phyloP scores from a whole-genome alignment of 2,797 vertebrate genomes.

The Poeciliopsis turneri region DNA sequence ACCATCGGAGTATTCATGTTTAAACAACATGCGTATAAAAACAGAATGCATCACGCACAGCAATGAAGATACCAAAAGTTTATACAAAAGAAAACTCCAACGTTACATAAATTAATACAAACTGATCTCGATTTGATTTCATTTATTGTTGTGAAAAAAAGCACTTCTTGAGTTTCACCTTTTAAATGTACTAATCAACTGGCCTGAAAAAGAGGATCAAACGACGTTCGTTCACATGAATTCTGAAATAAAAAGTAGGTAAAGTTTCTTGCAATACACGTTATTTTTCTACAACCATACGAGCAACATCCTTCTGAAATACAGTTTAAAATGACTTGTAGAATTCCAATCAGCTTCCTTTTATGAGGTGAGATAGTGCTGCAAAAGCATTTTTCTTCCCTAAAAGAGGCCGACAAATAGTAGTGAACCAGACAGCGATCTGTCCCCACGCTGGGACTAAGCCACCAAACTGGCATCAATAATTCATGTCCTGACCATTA shows the following conservation, averaged over 20 bases:
- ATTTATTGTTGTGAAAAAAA: neutral
- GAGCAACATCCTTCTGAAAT: neutral
- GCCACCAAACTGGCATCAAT: conserved; percentile 56
- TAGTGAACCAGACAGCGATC: neutral
- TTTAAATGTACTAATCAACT: neutral
- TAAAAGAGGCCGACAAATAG: conserved; percentile 34
- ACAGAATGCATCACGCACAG: neutral
- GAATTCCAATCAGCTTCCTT: neutral
- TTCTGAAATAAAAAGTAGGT: neutral
- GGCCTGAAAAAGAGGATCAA: neutral
- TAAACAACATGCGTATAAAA: neutral
- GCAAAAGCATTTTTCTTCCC: conserved; percentile 21
- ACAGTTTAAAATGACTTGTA: neutral
- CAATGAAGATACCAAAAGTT: neutral
- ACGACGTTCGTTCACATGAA: neutral
- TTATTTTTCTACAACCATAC: neutral
- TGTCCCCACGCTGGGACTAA: conserved; percentile 22
- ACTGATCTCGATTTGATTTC: neutral
- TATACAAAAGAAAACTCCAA: neutral
- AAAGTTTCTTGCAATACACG: neutral
- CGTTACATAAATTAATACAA: neutral
- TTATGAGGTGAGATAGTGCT: conserved; percentile 8
- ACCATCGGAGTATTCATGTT: neutral
- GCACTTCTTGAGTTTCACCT: neutral
- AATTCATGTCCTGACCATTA: conserved; percentile 57